Base-by-base conservation (phyloP, 2,113 vertebrate genomes). In the Labeo rohita region DNA sequence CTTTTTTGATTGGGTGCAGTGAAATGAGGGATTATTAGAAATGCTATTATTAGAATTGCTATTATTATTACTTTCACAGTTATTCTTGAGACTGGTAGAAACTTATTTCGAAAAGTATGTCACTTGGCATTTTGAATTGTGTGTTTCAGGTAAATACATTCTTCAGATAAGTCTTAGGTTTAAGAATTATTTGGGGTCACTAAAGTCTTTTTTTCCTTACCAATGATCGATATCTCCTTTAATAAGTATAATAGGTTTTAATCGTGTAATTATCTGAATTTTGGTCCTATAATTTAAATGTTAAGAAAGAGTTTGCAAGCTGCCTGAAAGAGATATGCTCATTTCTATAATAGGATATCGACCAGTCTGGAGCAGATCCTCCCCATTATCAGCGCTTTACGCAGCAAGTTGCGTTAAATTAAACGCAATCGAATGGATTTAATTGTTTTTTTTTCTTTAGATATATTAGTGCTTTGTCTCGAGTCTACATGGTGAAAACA, bases 201-300 rank as follows among this genome's bases (percentile, higher is more conserved):
- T 56, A 21, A 6, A 18, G 8, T 59, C 16, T 23, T 15, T 56
- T 56, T 21, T 59, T 3, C n/a, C 79, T 84, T 88, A 73, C 18
- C 50, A 15, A 10, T 93, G 95, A 95, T 97, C 96, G 94, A 96
- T 96, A 94, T 90, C 90, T 91, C 91, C 93, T 95, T 95, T 96
- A 96, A 97, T 97, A 77, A 77, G 49, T 21, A 54, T 77, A 97
- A 97, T 96, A 95, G 95, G 95, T 96, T 97, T 96, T 96, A 96
- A 97, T 97, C 95, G 95, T 96, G 96, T 96, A 96, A 97, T 97
- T 97, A 97, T 97, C 96, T 94, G 96, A 96, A 96, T 96, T 96
- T 95, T 96, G 95, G 95, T 94, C 96, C 95, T 96, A 95, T 96
- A 97, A 97, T 97, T 97, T 96, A 96, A 95, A 96, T 94, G 96